A percentile compares a stretch with the other conserved stretches of the same genome.
Conservation (phyloP, 2,797 vertebrate species). For the Eptatretus atami region DNA sequence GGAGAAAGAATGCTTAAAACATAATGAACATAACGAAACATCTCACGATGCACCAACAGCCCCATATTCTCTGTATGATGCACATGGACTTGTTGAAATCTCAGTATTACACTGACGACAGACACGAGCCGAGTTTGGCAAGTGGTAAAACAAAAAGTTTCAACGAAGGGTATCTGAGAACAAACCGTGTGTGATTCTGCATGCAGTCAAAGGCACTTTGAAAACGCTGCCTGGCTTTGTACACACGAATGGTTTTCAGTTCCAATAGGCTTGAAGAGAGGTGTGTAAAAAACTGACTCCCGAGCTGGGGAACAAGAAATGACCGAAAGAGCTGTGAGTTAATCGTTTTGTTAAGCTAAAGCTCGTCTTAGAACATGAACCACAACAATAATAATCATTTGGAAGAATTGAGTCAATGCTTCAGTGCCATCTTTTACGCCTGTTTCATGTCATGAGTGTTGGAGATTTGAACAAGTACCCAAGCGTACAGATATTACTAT, state of each 20-base stretch:
- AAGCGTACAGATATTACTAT: neutral
- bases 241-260: conserved; percentile 62
- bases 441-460: neutral
- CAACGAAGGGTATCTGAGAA: neutral
- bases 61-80: too few species aligned
- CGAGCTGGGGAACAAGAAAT: conserved; percentile 20
- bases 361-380: too few species aligned
- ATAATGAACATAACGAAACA: too few species aligned
- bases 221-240: conserved; percentile 37
- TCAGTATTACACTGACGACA: too few species aligned
- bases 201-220: conserved; percentile 51
- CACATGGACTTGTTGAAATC: too few species aligned
- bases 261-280: conserved; percentile 67
- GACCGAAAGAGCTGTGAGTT: neutral
- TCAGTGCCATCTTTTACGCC: too few species aligned
- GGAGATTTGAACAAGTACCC: neutral
- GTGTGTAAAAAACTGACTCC: conserved; percentile 70
- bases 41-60: too few species aligned
- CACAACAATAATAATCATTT: too few species aligned
- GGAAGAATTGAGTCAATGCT: neutral
- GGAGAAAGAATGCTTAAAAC: too few species aligned
- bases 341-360: too few species aligned
- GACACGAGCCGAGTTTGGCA: too few species aligned
- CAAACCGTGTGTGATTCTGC: conserved; percentile 61
- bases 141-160: too few species aligned